Base-by-base conservation (phyloP, 2,888 invertebrate species). In the Sphaerophoria rueppellii region DNA sequence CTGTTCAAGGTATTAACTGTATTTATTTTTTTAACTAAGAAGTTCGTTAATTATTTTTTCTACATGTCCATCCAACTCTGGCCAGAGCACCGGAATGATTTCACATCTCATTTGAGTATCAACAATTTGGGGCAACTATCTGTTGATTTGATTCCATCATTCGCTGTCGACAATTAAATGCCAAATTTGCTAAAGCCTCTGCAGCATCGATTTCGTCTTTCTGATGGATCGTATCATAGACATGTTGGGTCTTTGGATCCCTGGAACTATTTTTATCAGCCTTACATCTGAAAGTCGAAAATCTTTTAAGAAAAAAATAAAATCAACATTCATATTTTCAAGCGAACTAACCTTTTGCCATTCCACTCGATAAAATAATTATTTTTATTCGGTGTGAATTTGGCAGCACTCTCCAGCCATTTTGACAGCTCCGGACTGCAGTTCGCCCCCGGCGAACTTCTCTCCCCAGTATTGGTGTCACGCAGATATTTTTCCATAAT, bases 201-300 rank as follows among this genome's bases (percentile, higher is more conserved):
- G 96, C 96, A 0, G 96, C 96, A 89, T 96, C 96, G 32, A 96
- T 93, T 89, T 96, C 96, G 89, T 95, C 95, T 88, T 94, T 93
- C 71, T 94, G 95, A 89, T 95, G 95, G 70, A 91, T 91, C 24
- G 88, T 88, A 72, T 88, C 86, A 65, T 87, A 88, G 16, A 88
- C 80, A 46, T 87, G 86, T 6, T 80, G 48, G 12, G 34, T 24
- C 50, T 88, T 88, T 9, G 54, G 77, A 57, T 87, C 88, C 32
- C 65, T 76, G 0, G 77, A 70, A 40, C 65, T 63, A 70, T 88
- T 88, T 37, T 86, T 88, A 6, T 80, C 88, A n/a, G 81, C 87
- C 81, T 90, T 91, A 74, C 89, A 89, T 65, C 91, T 91, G 43
- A 11, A 0, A 37, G 4, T 35, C 9, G 9, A 9, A 9, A 4